Evolutionary conservation across 2,113 vertebrate species (phyloP).

Genomic region (Eira barbara): DNA sequence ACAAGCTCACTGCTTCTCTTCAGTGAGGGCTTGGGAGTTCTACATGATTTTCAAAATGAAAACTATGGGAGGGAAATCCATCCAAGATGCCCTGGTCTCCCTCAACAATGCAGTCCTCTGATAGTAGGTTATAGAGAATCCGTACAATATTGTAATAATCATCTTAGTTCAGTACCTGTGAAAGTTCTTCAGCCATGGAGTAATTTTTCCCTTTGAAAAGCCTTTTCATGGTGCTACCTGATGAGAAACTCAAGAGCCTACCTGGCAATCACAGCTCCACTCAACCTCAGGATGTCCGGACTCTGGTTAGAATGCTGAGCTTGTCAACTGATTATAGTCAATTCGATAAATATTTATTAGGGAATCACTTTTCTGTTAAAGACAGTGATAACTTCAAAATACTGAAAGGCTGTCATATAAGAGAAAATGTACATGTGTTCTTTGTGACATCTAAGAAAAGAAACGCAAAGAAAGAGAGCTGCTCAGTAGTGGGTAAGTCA

Average conservation of each 20-base stretch:
- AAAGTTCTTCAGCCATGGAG: not conserved
- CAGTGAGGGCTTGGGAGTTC: not conserved
- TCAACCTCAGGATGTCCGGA: not conserved
- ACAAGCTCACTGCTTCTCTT: not conserved
- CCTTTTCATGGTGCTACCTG: not conserved
- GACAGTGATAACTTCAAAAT: not conserved
- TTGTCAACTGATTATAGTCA: not conserved
- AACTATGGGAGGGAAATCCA: not conserved
- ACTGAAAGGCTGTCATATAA: not conserved
- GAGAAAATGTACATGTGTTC: not conserved
- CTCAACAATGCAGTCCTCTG: not conserved
- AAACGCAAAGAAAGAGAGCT: not conserved
- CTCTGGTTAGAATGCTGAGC: not conserved
- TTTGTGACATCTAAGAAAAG: not conserved
- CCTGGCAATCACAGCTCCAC: not conserved
- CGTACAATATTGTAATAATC: fast-evolving
- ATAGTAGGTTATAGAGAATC: not conserved
- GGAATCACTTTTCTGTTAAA: not conserved
- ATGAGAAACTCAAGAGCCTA: not conserved
- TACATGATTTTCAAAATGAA: not conserved
- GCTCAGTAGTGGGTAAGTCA: too few relatives aligned
- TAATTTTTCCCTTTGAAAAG: not conserved
- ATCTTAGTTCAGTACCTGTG: not conserved
- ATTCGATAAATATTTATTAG: not conserved
- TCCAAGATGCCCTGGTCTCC: not conserved